Evolutionary conservation across 1,140 invertebrate species (phyloP), one percentile per base, ranked within the genome.

Genomic region (Dryas iulia): DNA sequence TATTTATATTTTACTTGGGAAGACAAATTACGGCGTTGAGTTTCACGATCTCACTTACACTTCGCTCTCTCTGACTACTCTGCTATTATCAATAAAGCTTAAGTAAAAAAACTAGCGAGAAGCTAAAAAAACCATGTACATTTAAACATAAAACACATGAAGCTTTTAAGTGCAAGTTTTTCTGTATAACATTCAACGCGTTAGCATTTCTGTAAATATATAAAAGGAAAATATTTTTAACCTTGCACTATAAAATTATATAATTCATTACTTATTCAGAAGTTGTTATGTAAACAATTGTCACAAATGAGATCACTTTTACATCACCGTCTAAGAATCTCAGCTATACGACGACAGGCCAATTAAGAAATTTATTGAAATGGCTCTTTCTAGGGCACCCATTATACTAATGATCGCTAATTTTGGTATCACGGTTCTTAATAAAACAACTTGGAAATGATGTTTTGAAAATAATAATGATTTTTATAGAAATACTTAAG

Each of bases 361-460:
- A 86, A 89, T 87, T 90, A 90, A 87, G 84, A 84, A 84, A 90
- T 90, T 87, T 89, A 89, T 90, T 84, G 76, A 82, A 81, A 85
- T 76, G 80, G 79, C 75, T 78, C 66, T 84, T 87, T 86, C 79
- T 84, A 78, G 86, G 78, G 63, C 85, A 74, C 59, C 79, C 78
- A 83, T 90, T 87, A 87, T 72, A 66, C 78, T 90, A 88, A 90
- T 81, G 82, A 87, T 76, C 62, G 59, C 81, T 87, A 86, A 89
- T 87, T 86, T 73, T 39, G 65, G 64, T 70, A 67, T 59, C 62
- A 53, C 63, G 59, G 47, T 66, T 68, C 60, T 66, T 73, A 69
- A 81, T 59, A 73, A 73, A 73, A 71, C 68, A 58, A 74, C 60
- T 69, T 69, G 30, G 56, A 35, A 62, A 62, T 62, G 57, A 58